Base-by-base conservation (phyloP, 2,113 vertebrate species). In the Lanius ludovicianus region DNA sequence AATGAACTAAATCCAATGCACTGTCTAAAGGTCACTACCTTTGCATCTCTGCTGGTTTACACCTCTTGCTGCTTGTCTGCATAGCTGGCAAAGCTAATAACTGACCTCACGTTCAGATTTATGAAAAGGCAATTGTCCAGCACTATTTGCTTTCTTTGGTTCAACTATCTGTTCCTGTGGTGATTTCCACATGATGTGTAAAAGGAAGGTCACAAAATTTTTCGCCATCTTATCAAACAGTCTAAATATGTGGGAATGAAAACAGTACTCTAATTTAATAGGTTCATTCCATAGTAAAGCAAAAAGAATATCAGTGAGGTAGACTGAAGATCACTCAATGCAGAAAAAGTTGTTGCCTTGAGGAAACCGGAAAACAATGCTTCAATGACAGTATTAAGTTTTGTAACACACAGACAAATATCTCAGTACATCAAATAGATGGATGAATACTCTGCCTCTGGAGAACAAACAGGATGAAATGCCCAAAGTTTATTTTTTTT, bases 111-210 rank as follows among this genome's bases (percentile, higher is more conserved):
- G 53, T 93, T 92, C 59, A 95, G 84, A 92, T 95, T 95, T 95
- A 90, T 59, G 84, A 92, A 74, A 84, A 90, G 91, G 87, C 83
- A 93, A 60, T 13, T 31, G 11, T 87, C 90, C 90, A 93, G 73
- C 59, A 73, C 76, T 13, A 10, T 90, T 97, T 94, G 44, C 53
- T 94, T 76, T 49, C 83, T 94, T 97, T 95, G 65, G 21, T 95
- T 97, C 80, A 91, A 31, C 3, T 55, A 33, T 91, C 74, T 95
- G 44, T 68, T 97, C 87, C 90, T 95, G 70, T 67, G 62, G 86
- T 84, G 88, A 88, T 93, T 97, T 97, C 52, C 87, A 92, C 92
- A 96, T 84, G 53, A 69, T 60, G 9, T 84, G 39, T 69, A 52
- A 71, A 81, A 77, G 39, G 81, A 97, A 97, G 80, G 74, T 96